phyloP scores from a whole-genome alignment of 2,113 vertebrate genomes.

The Vombatus ursinus region DNA sequence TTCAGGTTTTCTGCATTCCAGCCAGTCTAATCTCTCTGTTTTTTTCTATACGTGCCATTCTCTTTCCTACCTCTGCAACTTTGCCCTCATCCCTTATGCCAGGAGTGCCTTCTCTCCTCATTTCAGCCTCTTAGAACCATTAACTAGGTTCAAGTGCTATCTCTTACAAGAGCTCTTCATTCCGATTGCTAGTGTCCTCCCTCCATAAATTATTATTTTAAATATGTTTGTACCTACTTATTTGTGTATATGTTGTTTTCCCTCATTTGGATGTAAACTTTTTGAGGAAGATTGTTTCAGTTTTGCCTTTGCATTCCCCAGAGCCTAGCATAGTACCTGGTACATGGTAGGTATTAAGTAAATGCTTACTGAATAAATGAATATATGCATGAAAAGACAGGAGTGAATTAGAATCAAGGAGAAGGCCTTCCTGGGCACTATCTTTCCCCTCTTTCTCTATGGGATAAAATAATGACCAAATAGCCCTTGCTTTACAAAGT shows the following conservation, averaged over 20 bases:
- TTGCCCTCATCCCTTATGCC: neutral
- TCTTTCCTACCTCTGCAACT: neutral
- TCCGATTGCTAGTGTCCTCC: neutral
- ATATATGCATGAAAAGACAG: too few relatives aligned
- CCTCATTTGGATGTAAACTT: neutral
- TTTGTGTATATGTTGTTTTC: neutral
- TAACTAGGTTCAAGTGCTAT: neutral
- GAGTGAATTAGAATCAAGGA: too few relatives aligned
- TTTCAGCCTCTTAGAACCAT: neutral
- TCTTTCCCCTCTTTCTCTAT: too few relatives aligned
- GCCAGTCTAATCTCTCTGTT: neutral
- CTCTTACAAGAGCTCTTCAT: neutral
- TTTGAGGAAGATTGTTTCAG: neutral
- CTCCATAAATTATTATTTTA: neutral
- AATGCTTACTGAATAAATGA: too few relatives aligned
- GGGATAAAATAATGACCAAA: too few relatives aligned
- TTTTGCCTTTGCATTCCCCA: neutral
- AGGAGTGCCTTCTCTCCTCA: neutral
- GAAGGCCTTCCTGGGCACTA: too few relatives aligned
- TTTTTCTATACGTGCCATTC: neutral
- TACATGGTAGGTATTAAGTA: too few relatives aligned
- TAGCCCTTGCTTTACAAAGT: too few relatives aligned
- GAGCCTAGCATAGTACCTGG: too few relatives aligned
- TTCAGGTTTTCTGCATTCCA: neutral
- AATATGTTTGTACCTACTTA: neutral